A percentile compares a stretch with the other conserved stretches of the same genome.
These are phyloP conservation scores for Manis javanica DNA, from an alignment of 2,797 vertebrate species.

Conservation along the genomic window DNA sequence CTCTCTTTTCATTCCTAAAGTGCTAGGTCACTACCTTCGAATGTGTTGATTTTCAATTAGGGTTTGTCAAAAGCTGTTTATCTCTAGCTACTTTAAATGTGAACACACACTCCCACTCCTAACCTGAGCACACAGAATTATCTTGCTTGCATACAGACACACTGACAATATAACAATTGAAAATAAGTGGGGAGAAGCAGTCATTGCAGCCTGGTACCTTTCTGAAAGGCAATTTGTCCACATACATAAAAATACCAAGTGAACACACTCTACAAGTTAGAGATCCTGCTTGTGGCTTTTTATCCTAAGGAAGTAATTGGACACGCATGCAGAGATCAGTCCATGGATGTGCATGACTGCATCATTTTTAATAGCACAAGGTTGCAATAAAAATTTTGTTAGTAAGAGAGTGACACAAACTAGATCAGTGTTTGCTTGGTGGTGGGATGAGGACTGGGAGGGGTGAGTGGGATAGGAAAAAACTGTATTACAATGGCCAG, in stretches of 20 bases:
- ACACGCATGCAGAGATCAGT: not conserved
- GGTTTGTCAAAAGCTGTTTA: not conserved
- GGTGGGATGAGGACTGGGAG: not conserved
- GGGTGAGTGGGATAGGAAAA: not conserved
- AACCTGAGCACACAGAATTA: not conserved
- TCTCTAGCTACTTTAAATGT: not conserved
- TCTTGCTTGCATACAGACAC: not conserved
- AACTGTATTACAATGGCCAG: not conserved
- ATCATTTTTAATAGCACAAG: not conserved
- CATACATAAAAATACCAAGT: not conserved
- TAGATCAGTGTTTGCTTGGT: not conserved
- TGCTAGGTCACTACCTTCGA: not conserved
- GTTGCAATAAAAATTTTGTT: not conserved
- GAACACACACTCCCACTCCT: not conserved
- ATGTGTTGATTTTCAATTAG: not conserved
- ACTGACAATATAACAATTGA: not conserved
- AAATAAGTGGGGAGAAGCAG: not conserved
- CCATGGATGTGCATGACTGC: not conserved
- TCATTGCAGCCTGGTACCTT: not conserved
- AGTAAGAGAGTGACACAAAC: not conserved
- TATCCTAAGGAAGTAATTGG: not conserved
- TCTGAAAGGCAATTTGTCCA: conserved; percentile 5
- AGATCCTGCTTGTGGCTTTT: not conserved
- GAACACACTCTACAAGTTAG: not conserved
- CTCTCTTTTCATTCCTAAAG: not conserved